These are phyloP conservation scores for Grantiella picta DNA, from an alignment of 2,113 vertebrate genomes.

Conservation along the genomic window DNA sequence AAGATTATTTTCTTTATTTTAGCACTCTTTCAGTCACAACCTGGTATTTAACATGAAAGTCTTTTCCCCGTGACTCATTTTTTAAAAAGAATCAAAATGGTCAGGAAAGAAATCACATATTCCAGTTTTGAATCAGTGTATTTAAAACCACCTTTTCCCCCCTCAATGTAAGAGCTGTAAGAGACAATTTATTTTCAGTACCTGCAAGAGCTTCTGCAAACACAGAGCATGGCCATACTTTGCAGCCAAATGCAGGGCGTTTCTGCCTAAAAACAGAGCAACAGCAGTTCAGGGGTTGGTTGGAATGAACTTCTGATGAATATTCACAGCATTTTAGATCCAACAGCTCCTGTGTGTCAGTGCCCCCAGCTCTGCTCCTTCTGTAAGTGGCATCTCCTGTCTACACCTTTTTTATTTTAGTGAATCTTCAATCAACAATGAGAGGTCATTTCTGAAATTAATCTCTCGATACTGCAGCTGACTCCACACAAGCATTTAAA, in stretches of 20 bases:
- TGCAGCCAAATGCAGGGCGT: conserved; percentile 89
- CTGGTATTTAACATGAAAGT: neutral
- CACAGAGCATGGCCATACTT: conserved; percentile 90
- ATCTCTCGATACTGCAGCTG: neutral
- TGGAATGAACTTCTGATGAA: accelerated
- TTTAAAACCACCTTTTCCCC: neutral
- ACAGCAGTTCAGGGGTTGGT: neutral
- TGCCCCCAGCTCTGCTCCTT: too few relatives aligned
- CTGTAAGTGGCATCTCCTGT: neutral
- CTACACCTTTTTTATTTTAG: neutral
- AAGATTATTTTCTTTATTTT: neutral
- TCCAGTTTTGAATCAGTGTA: neutral
- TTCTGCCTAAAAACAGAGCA: conserved; percentile 80
- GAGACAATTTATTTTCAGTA: conserved; percentile 48
- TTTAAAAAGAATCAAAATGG: accelerated
- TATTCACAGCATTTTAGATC: neutral
- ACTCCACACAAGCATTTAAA: neutral
- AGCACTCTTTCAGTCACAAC: neutral
- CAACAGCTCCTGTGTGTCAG: too few relatives aligned
- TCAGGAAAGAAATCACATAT: neutral
- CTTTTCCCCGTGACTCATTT: neutral
- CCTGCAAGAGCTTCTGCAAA: conserved; percentile 95
- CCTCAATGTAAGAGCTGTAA: neutral
- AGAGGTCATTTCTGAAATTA: neutral
- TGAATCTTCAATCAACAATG: neutral